Conservation (phyloP, 2,888 invertebrate genomes). For the Drosophila tripunctata region DNA sequence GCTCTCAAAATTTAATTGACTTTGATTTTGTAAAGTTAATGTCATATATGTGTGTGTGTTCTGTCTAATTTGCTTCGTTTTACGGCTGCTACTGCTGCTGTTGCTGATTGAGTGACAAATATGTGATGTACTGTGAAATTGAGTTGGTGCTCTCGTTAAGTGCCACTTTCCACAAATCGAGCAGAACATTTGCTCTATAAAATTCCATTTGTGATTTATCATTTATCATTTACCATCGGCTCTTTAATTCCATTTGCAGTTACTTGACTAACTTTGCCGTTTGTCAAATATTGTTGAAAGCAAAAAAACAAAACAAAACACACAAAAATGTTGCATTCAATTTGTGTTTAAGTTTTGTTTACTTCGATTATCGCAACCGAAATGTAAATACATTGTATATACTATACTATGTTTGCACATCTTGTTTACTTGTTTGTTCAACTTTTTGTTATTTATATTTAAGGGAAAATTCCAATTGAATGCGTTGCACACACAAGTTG, state of each 20-base stretch:
- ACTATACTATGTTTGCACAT: neutral
- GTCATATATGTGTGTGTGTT: neutral
- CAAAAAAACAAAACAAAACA: no score
- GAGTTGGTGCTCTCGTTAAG: constrained; percentile 34
- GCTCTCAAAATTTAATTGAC: constrained; percentile 70
- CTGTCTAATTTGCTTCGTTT: constrained; percentile 59
- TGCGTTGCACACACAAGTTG: neutral
- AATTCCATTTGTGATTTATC: constrained; percentile 31
- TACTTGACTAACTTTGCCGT: neutral
- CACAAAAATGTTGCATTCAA: constrained; percentile 7
- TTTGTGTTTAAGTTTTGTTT: constrained; percentile 24
- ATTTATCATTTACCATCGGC: no score
- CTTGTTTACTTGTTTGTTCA: constrained; percentile 1
- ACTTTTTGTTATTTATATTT: neutral
- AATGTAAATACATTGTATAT: constrained; percentile 3
- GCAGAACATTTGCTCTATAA: constrained; percentile 12
- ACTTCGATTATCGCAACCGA: constrained; percentile 25
- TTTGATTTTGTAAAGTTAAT: constrained; percentile 58
- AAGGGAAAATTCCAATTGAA: neutral
- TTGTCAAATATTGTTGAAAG: constrained; percentile 18
- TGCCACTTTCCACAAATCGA: constrained; percentile 11
- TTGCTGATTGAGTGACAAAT: constrained; percentile 62
- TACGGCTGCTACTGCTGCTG: no score
- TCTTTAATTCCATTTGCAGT: constrained; percentile 6
- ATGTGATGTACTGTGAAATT: constrained; percentile 51